These are phyloP conservation scores for Galaxea fascicularis DNA, from an alignment of 92 coral and sea anemone species.

Conservation along the genomic window DNA sequence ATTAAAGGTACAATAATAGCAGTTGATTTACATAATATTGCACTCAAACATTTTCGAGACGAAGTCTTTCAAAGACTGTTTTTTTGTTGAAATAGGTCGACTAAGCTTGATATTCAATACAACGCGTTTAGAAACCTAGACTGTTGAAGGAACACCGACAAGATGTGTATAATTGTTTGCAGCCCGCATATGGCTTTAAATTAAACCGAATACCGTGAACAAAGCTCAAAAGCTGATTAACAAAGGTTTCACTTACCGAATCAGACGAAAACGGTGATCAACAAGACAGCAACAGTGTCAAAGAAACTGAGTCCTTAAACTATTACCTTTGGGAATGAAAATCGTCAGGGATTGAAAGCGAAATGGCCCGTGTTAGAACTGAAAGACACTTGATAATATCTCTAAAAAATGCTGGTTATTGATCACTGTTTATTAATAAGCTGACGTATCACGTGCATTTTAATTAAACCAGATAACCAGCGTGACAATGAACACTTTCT, in stretches of 20 bases:
- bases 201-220: conserved; percentile 5
- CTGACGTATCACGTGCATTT: conserved; percentile 24
- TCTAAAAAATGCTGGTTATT: conserved; percentile 28
- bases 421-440: conserved; percentile 19
- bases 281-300: background rate
- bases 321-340: background rate
- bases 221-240: background rate
- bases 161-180: background rate
- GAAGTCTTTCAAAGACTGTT: background rate
- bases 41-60: background rate
- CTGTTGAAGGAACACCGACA: background rate
- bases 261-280: background rate
- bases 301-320: background rate
- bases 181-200: background rate
- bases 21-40: conserved; percentile 18
- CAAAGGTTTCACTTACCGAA: background rate
- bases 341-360: background rate
- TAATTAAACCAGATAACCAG: background rate
- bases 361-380: background rate
- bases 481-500: conserved; percentile 8
- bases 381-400: background rate
- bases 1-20: background rate
- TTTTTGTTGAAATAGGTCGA: background rate
- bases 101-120: background rate
- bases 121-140: background rate